Evolutionary conservation across 2,797 vertebrate genomes (phyloP).

Genomic region (Sebastolobus altivelis): DNA sequence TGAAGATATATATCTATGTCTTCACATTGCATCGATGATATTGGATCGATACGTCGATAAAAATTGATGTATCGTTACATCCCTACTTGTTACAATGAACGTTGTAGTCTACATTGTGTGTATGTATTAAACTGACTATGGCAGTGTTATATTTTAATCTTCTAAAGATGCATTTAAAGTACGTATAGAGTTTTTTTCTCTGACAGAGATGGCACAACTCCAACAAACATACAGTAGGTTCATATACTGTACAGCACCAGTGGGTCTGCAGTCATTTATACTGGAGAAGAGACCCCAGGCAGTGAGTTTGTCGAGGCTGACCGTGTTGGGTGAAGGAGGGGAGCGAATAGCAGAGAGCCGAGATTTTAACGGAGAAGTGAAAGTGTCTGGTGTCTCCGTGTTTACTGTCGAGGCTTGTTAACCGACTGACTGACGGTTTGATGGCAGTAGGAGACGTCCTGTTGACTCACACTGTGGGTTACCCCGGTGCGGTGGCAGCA

Average conservation of each 20-base stretch:
- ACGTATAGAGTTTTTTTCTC: neutral
- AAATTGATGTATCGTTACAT: too few species aligned
- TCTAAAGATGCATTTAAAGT: neutral
- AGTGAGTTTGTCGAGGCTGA: constrained; percentile 1
- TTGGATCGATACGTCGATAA: too few species aligned
- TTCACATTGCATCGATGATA: too few species aligned
- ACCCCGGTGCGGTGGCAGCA: constrained; percentile 17
- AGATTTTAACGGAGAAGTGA: constrained; percentile 51
- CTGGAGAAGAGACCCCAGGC: neutral
- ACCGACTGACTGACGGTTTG: constrained; percentile 55
- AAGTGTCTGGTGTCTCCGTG: constrained; percentile 51
- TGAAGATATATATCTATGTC: too few species aligned
- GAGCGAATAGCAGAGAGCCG: constrained; percentile 20
- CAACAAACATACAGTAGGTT: neutral
- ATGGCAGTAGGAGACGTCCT: constrained; percentile 48
- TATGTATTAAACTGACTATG: neutral
- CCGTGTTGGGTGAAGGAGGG: neutral
- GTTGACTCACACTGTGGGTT: constrained; percentile 61
- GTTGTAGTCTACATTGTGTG: neutral
- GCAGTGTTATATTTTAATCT: neutral
- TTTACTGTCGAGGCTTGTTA: constrained; percentile 54
- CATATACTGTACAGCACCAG: neutral
- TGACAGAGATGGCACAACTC: neutral
- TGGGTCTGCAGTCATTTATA: neutral
- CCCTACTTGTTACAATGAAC: too few species aligned